phyloP scores from a whole-genome alignment of 2,888 invertebrate genomes.

The Plebejus melissa region DNA sequence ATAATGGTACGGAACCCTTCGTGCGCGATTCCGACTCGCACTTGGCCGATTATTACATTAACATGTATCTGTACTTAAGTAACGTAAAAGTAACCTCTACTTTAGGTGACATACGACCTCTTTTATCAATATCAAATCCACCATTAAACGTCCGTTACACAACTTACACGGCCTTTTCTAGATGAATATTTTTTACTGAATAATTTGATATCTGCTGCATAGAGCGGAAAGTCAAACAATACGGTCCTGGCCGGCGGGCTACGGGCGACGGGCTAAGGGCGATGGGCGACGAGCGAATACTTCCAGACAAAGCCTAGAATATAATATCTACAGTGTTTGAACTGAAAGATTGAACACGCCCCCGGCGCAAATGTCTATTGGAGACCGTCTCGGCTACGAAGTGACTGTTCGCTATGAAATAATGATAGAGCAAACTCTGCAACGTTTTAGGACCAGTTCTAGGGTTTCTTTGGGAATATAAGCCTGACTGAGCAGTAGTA shows the following conservation, averaged over 20 bases:
- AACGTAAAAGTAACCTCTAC: no score
- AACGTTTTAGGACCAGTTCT: not conserved
- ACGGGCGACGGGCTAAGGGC: not conserved
- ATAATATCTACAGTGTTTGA: conserved; percentile 23
- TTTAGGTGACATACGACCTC: no score
- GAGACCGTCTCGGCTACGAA: conserved; percentile 19
- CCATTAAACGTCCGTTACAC: not conserved
- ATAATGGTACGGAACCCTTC: no score
- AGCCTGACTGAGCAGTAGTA: not conserved
- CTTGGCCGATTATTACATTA: no score
- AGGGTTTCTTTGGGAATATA: not conserved
- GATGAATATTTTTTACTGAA: not conserved
- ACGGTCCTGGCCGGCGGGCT: not conserved
- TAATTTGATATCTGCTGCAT: conserved; percentile 16
- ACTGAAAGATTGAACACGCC: conserved; percentile 17
- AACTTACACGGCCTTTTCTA: not conserved
- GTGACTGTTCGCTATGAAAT: conserved; percentile 8
- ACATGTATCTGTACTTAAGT: no score
- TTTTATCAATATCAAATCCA: no score
- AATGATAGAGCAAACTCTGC: not conserved
- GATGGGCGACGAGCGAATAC: not conserved
- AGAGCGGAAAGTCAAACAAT: conserved; percentile 21
- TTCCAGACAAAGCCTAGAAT: conserved; percentile 24
- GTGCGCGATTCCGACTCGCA: no score
- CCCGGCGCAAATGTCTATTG: conserved; percentile 14